Base-by-base conservation (phyloP, 2,888 invertebrate species). In the Dolomedes plantarius region DNA sequence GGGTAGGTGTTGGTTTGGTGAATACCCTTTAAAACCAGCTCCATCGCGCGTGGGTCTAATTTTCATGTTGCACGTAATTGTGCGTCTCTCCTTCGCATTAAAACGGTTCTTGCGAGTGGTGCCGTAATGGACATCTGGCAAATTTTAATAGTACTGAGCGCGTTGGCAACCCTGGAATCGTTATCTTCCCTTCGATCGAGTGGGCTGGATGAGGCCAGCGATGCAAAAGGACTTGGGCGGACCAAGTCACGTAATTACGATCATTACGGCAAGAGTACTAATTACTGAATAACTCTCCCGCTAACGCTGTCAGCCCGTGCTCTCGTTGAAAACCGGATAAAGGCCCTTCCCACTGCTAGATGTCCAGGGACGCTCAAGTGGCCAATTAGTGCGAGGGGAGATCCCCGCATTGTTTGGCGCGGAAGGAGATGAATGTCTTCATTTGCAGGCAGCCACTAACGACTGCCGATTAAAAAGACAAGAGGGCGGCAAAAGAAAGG, bases 391-490 rank as follows among this genome's bases (percentile, higher is more conserved):
- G 68, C 29, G 46, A 69, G 36, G 71, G 72, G 50, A 28, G n/a
- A 29, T 46, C 39, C 81, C 71, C 19, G n/a, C 31, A 73, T 77
- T 77, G 67, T 77, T 83, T 76, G 71, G 76, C 71, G 36, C 73
- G 77, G 73, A 77, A 85, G 72, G 62, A 77, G 72, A 85, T 85
- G 83, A 85, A 85, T 85, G 83, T 85, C 83, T 85, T 85, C 83
- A 85, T 85, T 85, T 85, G 83, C 75, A 69, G 69, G n/a, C 72
- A 71, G 71, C 75, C 72, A 65, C 77, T 77, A 85, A 85, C 77
- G 72, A 72, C 46, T 27, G 28, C 77, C n/a, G 67, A 77, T 77
- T 77, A 85, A 85, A 82, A 82, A 83, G 82, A 71, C 71, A 69
- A 64, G 71, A 27, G 72, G 72, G 31, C 39, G 41, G 77, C 67